Evolutionary conservation across 2,113 vertebrate genomes (phyloP), one percentile per base, ranked within the genome.

Genomic region (Trochalopteron elliotii): DNA sequence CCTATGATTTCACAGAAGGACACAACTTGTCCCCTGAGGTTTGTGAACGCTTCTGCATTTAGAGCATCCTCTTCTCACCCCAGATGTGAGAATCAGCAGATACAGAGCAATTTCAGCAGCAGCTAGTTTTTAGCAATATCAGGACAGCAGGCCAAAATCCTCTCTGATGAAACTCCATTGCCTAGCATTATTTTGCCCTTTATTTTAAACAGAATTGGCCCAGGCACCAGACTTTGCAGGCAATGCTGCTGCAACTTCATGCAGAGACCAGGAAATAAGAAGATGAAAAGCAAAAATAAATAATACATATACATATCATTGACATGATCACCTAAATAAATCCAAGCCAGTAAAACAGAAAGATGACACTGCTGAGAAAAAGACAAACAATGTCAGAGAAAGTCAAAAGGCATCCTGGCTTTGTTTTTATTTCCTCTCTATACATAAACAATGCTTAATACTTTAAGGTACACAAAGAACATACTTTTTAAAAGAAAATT

Each of bases 341-440:
- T 61, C 17, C 74, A 68, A 74, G 15, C 13, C 24, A 60, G 40
- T 19, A 49, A 87, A 75, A 84, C 2, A 49, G 44, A 86, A 81
- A 59, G 31, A 15, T 53, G 16, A 23, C 0, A 0, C 16, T n/a
- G 9, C 11, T 0, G 0, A 61, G 33, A 13, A 80, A 83, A 90
- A 61, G 30, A 64, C 11, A 81, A 67, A 75, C 11, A 28, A 33
- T 17, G 9, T 56, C 76, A 87, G 61, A 92, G 21, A 55, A 77
- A 90, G 30, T 15, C 28, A 82, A 91, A 60, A 87, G 15, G 5
- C 47, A 82, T 25, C 21, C 13, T 78, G 18, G 28, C 5, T 81
- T 71, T 8, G 4, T 1, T 79, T 87, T 83, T 63, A 33, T 74
- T 93, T 76, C 39, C 11, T 69, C 63, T 77, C 6, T 40, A 47